Percentiles rank a stretch among this genome's conserved stretches.
Conservation (phyloP, 2,888 invertebrate genomes). For the Dasypolia templi region DNA sequence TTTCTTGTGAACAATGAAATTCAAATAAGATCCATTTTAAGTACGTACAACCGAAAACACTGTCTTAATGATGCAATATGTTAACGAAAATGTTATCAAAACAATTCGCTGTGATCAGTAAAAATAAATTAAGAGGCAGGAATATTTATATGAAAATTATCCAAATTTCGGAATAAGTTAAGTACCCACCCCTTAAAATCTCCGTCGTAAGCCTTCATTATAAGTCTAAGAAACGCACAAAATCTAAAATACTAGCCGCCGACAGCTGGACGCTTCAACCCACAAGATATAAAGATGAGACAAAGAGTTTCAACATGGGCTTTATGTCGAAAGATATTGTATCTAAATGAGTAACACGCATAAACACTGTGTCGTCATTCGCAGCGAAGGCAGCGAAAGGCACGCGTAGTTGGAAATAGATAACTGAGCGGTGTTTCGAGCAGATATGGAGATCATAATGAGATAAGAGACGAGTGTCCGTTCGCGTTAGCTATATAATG, state of each 20-base stretch:
- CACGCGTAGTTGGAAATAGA: constrained; percentile 58
- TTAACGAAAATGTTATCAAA: background rate
- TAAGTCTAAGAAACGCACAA: background rate
- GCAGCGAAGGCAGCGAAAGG: constrained; percentile 15
- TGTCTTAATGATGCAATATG: background rate
- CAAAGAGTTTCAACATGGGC: constrained; percentile 41
- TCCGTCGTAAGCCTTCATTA: constrained; percentile 62
- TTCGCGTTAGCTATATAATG: constrained; percentile 58
- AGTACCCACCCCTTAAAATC: constrained; percentile 62
- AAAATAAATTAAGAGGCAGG: background rate
- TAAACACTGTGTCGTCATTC: constrained; percentile 45
- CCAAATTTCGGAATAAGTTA: background rate
- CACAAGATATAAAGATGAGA: constrained; percentile 22
- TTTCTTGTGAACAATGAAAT: background rate
- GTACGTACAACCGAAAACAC: no score
- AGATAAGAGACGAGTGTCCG: constrained; percentile 68
- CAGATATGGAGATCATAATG: constrained; percentile 68
- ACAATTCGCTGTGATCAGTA: background rate
- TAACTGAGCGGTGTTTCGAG: constrained; percentile 51
- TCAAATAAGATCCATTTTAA: no score
- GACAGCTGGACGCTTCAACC: constrained; percentile 1
- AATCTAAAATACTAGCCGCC: constrained; percentile 15
- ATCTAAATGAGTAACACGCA: constrained; percentile 32
- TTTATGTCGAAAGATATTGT: constrained; percentile 33
- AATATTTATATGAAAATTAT: background rate